A percentile compares a stretch with the other conserved stretches of the same genome.
These are phyloP conservation scores for Myzus persicae DNA, from an alignment of 1,140 invertebrate genomes.

Conservation along the genomic window DNA sequence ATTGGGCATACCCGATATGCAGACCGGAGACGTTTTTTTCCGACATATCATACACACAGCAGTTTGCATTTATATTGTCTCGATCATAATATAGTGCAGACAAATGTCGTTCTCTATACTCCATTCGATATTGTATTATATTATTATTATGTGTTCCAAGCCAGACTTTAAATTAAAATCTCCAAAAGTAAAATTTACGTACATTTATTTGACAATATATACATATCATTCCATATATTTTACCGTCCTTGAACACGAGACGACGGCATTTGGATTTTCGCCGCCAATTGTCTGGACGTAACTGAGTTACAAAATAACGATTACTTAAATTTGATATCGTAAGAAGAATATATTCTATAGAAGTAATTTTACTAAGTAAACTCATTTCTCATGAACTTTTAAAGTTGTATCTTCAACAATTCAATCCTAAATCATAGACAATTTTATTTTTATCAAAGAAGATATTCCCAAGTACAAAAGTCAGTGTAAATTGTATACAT, in stretches of 20 bases:
- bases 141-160: neutral
- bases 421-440: neutral
- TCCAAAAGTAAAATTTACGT: neutral
- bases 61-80: neutral
- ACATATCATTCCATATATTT: neutral
- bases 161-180: conserved; percentile 19
- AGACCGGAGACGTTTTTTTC: neutral
- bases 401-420: neutral
- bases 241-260: neutral
- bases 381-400: neutral
- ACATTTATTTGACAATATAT: neutral
- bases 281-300: conserved; percentile 20
- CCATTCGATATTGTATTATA: neutral
- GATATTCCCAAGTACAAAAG: neutral
- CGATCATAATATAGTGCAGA: neutral
- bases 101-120: neutral
- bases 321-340: neutral
- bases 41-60: neutral
- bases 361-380: conserved; percentile 14
- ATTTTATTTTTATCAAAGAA: neutral
- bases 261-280: neutral
- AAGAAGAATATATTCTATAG: neutral
- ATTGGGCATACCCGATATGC: neutral
- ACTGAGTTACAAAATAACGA: conserved; percentile 7
- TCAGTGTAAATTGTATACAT: neutral